Evolutionary conservation across 1,140 invertebrate species (phyloP).

Genomic region (Anagrus nilaparvatae): DNA sequence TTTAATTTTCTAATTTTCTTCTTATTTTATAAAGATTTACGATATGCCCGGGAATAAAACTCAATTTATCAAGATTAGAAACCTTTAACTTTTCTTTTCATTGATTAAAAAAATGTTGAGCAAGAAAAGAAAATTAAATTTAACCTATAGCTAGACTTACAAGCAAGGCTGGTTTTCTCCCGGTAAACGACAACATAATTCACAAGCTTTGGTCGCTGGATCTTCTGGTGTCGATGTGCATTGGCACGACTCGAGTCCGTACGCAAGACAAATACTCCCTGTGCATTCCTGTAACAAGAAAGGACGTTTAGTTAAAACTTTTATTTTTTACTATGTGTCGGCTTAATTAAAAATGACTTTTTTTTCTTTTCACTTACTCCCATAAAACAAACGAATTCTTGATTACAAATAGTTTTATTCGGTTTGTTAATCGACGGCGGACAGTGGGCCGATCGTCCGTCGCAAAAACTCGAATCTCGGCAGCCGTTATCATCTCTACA

Average conservation of each 20-base stretch:
- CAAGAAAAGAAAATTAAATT: too few species aligned
- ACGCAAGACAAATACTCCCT: constrained; percentile 84
- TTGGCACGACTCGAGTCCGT: constrained; percentile 93
- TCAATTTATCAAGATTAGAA: too few species aligned
- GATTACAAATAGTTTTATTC: constrained; percentile 89
- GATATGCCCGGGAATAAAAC: too few species aligned
- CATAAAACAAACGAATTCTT: constrained; percentile 90
- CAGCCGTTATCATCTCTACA: constrained; percentile 93
- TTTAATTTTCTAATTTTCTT: too few species aligned
- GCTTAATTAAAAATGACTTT: not conserved
- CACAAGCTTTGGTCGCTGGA: constrained; percentile 74
- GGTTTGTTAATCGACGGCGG: constrained; percentile 86
- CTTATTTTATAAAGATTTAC: too few species aligned
- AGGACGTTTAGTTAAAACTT: constrained; percentile 10
- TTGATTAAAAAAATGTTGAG: too few species aligned
- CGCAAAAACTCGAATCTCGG: constrained; percentile 79
- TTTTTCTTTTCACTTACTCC: constrained; percentile 67
- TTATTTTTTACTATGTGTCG: not conserved
- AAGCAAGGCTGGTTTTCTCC: constrained; percentile 67
- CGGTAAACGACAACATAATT: constrained; percentile 79
- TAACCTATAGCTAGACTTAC: too few species aligned
- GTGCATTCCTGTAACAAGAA: constrained; percentile 65
- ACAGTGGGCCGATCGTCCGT: constrained; percentile 72
- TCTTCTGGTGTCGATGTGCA: constrained; percentile 68
- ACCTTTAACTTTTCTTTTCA: too few species aligned